These are phyloP conservation scores for Chanos chanos DNA, from an alignment of 2,797 vertebrate species.

Conservation along the genomic window DNA sequence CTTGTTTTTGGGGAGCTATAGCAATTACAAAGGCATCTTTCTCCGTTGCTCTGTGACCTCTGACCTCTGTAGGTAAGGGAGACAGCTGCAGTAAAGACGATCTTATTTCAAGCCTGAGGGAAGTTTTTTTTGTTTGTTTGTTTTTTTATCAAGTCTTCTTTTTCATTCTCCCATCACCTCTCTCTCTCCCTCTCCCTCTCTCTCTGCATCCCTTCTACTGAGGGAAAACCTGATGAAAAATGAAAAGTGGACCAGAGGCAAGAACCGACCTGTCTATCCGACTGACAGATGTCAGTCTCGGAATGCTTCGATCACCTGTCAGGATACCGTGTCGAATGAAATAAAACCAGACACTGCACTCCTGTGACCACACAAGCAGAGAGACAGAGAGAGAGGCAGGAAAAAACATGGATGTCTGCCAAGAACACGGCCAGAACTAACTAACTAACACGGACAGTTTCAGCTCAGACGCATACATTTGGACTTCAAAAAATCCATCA, in stretches of 20 bases:
- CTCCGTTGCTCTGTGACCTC: conserved; percentile 72
- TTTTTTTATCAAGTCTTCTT: conserved; percentile 39
- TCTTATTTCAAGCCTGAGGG: conserved; percentile 77
- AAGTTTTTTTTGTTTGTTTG: conserved; percentile 67
- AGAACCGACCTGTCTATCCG: conserved; percentile 77
- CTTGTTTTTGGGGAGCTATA: conserved; percentile 70
- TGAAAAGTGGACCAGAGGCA: conserved; percentile 78
- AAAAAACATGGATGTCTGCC: conserved; percentile 38
- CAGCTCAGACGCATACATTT: too few species aligned
- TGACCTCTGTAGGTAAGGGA: conserved; percentile 75
- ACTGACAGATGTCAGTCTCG: conserved; percentile 86
- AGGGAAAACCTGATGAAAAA: conserved; percentile 84
- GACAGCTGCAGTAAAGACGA: conserved; percentile 77
- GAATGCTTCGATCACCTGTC: conserved; percentile 81
- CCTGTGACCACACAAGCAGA: conserved; percentile 45
- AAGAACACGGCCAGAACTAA: conserved; percentile 34
- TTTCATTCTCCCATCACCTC: conserved; percentile 35
- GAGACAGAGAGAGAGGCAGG: conserved; percentile 23
- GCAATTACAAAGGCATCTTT: conserved; percentile 73
- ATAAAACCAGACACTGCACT: conserved; percentile 12
- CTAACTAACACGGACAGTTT: background rate
- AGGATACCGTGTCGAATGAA: conserved; percentile 63
- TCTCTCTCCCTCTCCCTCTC: conserved; percentile 30
- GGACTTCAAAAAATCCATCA: too few species aligned
- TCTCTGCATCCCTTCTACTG: too few species aligned